Conservation (phyloP, 1,140 invertebrate genomes). For the Rhagoletis zephyria region DNA sequence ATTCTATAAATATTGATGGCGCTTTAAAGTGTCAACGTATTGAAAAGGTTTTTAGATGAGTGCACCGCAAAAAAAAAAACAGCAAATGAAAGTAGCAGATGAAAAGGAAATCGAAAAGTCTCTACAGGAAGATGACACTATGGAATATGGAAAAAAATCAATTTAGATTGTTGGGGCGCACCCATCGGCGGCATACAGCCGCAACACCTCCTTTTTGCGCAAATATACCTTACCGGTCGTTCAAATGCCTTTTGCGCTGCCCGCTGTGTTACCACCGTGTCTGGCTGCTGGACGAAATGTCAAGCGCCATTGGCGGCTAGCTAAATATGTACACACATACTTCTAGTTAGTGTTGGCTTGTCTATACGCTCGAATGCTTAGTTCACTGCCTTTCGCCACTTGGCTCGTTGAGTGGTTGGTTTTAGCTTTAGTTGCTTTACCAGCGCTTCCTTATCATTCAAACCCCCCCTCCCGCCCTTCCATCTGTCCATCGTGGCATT, state of each 20-base stretch:
- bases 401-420: not conserved
- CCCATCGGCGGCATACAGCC: not conserved
- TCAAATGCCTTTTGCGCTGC: not conserved
- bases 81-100: not conserved
- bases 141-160: not conserved
- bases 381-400: not conserved
- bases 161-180: not conserved
- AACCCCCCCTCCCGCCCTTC: not conserved
- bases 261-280: not conserved
- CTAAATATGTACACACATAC: not conserved
- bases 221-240: not conserved
- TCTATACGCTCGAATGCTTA: not conserved
- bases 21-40: not conserved
- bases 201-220: not conserved
- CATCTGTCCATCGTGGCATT: not conserved
- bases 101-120: not conserved
- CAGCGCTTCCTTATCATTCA: not conserved
- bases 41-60: slow-evolving; percentile 23
- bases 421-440: not conserved
- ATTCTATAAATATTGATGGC: slow-evolving; percentile 49
- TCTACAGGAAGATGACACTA: not conserved
- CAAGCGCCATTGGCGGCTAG: not conserved
- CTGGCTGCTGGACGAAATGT: not conserved
- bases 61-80: not conserved
- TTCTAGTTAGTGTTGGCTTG: not conserved